phyloP scores from a whole-genome alignment of 2,113 vertebrate genomes.

The Mobula hypostoma region DNA sequence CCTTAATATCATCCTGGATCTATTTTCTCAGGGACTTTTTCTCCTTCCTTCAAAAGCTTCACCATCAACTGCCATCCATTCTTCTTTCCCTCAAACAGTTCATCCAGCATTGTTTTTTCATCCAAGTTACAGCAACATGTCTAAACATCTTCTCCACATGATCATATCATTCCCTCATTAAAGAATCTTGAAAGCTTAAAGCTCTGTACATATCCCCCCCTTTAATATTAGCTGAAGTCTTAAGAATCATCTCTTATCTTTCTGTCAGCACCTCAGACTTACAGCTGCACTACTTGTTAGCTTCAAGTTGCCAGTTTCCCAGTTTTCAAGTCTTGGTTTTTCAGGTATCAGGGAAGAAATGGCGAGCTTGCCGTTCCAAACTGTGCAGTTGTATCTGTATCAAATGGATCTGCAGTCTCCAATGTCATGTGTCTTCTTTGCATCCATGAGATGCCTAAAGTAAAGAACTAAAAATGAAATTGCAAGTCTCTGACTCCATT shows the following conservation, averaged over 20 bases:
- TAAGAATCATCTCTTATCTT: too few relatives aligned
- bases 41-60: background rate
- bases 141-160: background rate
- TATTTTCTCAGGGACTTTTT: background rate
- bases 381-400: too few relatives aligned
- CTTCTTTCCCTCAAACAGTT: background rate
- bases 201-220: background rate
- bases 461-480: background rate
- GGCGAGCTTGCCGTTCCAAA: too few relatives aligned
- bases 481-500: background rate
- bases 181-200: background rate
- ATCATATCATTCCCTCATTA: background rate
- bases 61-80: background rate
- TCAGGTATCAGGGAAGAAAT: too few relatives aligned
- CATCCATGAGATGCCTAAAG: too few relatives aligned
- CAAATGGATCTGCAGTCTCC: too few relatives aligned
- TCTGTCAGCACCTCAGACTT: background rate
- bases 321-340: too few relatives aligned
- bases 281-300: background rate
- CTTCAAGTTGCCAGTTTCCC: background rate
- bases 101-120: background rate
- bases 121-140: background rate
- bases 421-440: too few relatives aligned
- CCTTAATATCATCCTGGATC: background rate
- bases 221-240: background rate